Base-by-base conservation (phyloP, 2,888 invertebrate genomes). In the Galeopsomyia nigrocyanea region DNA sequence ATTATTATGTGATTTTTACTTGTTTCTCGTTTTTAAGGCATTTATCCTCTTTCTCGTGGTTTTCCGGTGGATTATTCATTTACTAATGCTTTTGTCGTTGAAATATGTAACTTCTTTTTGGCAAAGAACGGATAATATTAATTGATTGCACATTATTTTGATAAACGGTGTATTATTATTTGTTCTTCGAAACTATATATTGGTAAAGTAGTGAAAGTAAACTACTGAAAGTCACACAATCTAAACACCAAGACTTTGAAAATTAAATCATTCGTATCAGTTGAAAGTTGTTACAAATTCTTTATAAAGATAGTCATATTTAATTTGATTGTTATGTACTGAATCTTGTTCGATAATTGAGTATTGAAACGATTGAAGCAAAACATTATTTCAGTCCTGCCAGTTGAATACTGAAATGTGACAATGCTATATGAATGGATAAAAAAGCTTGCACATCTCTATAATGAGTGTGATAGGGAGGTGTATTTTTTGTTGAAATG, bases 401-500 rank as follows among this genome's bases (percentile, higher is more conserved):
- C 65, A 71, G 46, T 65, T 68, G 31, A 47, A 63, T 64, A 53
- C 49, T 26, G 14, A 62, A 55, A n/a, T 62, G 46, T 60, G 14
- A 53, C 47, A 55, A 9, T 73, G 17, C 22, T 17, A 55, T 64
- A 55, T 64, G 55, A 73, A 68, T 17, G 13, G 19, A 26, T 56
- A 62, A 22, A 22, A n/a, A 63, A 50, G 65, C 71, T 68, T 71
- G 60, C 57, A 21, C 39, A 65, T 60, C 17, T 57, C 57, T 75
- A 26, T 26, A 53, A 57, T 50, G 22, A 66, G 68, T 56, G 16
- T 58, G 21, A n/a, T 22, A 66, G 55, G 63, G 47, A n/a, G 26
- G 39, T 56, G 49, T 69, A 71, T 75, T 74, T 74, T 71, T 66
- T 63, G 74, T 74, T 75, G 63, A 66, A 65, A 46, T 63, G 51